Conservation (phyloP, 2,113 vertebrate genomes). For the Caloenas nicobarica region DNA sequence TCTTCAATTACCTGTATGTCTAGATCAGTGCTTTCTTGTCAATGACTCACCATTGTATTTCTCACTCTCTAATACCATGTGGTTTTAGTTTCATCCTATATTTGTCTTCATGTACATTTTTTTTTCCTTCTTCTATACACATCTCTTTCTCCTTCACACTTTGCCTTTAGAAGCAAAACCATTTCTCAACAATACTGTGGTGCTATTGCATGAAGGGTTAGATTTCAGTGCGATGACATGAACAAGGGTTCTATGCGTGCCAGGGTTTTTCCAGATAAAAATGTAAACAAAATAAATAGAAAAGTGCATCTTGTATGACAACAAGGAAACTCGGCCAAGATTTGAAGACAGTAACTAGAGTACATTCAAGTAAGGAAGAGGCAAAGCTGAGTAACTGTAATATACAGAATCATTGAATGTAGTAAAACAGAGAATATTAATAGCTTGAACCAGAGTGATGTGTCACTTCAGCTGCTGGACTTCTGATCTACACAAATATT, state of each 20-base stretch:
- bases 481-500: neutral
- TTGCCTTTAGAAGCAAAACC: neutral
- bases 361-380: neutral
- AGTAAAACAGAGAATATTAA: neutral
- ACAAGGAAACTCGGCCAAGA: neutral
- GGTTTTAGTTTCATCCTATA: neutral
- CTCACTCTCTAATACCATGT: neutral
- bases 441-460: neutral
- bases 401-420: neutral
- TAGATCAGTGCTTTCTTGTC: neutral
- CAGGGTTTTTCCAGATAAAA: neutral
- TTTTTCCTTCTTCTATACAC: neutral
- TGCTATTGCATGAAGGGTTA: neutral
- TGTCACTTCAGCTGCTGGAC: neutral
- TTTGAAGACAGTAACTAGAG: neutral
- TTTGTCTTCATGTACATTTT: neutral
- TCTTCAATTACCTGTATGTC: constrained; percentile 21
- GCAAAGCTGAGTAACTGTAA: neutral
- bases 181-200: neutral
- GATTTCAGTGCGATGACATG: neutral
- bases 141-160: neutral
- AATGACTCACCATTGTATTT: neutral
- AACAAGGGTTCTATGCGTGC: neutral
- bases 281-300: neutral
- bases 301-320: neutral